A percentile compares a stretch with the other conserved stretches of the same genome.
Conservation (phyloP, 2,797 vertebrate species). For the Enteromius fasciolatus region DNA sequence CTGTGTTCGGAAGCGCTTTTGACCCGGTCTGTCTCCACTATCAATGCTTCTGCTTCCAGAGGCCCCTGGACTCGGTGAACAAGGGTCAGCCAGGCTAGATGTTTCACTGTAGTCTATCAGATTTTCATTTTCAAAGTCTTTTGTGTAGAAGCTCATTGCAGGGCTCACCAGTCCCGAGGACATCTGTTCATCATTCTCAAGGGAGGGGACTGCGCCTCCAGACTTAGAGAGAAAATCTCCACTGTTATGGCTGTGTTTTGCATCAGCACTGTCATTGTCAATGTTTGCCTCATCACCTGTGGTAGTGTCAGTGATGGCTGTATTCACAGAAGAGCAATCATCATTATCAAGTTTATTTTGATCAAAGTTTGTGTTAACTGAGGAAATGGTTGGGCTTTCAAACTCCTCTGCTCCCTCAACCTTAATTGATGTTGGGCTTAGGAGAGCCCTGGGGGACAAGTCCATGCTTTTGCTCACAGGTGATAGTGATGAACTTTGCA, state of each 20-base stretch:
- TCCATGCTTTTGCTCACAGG: constrained; percentile 94
- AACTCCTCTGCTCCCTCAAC: constrained; percentile 97
- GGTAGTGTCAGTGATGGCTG: constrained; percentile 97
- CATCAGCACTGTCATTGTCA: constrained; percentile 93
- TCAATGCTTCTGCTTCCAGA: constrained; percentile 92
- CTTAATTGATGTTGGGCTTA: constrained; percentile 98
- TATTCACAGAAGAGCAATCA: constrained; percentile 99
- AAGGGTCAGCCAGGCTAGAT: constrained; percentile 96
- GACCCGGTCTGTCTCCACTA: constrained; percentile 93
- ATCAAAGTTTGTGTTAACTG: constrained; percentile 95
- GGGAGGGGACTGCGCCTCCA: constrained; percentile 83
- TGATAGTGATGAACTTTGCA: constrained; percentile 93
- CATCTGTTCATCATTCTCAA: constrained; percentile 96
- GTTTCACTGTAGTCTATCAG: constrained; percentile 98
- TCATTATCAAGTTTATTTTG: constrained; percentile 96
- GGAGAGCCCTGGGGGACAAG: constrained; percentile 90
- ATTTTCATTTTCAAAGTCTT: constrained; percentile 96
- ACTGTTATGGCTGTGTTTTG: constrained; percentile 87
- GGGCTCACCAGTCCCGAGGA: constrained; percentile 98
- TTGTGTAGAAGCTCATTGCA: constrained; percentile 95
- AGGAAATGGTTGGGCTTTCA: constrained; percentile 93
- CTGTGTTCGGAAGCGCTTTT: constrained; percentile 99
- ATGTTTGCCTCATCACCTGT: constrained; percentile 96
- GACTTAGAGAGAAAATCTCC: constrained; percentile 91
- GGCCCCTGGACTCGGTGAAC: constrained; percentile 94